phyloP scores from a whole-genome alignment of 2,888 invertebrate genomes.

The Odontocerum albicorne region DNA sequence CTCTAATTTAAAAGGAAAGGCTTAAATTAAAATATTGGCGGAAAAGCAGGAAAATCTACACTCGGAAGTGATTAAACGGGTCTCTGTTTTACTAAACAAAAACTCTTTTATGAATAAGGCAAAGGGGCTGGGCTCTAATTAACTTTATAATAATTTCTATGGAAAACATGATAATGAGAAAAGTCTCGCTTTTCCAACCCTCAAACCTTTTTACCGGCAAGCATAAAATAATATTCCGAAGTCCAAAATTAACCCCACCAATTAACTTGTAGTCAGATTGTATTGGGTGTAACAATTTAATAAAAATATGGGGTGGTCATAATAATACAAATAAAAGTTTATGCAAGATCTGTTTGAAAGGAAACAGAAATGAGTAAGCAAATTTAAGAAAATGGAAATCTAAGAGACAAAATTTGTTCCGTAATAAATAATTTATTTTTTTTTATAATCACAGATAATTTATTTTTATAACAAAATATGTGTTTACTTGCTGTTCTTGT shows the following conservation, averaged over 20 bases:
- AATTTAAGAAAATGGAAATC: too few species aligned
- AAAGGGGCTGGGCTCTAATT: constrained; percentile 18
- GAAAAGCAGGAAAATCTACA: not conserved
- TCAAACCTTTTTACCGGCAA: not conserved
- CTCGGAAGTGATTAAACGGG: constrained; percentile 22
- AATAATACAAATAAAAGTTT: too few species aligned
- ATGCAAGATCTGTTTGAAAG: too few species aligned
- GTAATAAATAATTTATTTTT: too few species aligned
- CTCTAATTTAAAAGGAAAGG: too few species aligned
- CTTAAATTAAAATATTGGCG: too few species aligned
- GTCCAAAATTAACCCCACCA: not conserved
- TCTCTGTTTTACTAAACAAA: constrained; percentile 19
- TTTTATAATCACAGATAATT: too few species aligned
- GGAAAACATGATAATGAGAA: constrained; percentile 10
- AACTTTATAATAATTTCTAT: constrained; percentile 26
- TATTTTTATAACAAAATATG: too few species aligned
- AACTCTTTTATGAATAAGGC: constrained; percentile 25
- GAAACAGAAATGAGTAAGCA: too few species aligned
- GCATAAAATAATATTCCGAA: not conserved
- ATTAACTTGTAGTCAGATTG: constrained; percentile 1
- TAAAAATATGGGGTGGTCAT: not conserved
- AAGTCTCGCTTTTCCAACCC: not conserved
- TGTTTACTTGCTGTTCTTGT: too few species aligned
- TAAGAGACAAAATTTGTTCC: too few species aligned
- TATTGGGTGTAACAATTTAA: not conserved